phyloP scores from a whole-genome alignment of 2,797 vertebrate species.

The Sebastes cheni region DNA sequence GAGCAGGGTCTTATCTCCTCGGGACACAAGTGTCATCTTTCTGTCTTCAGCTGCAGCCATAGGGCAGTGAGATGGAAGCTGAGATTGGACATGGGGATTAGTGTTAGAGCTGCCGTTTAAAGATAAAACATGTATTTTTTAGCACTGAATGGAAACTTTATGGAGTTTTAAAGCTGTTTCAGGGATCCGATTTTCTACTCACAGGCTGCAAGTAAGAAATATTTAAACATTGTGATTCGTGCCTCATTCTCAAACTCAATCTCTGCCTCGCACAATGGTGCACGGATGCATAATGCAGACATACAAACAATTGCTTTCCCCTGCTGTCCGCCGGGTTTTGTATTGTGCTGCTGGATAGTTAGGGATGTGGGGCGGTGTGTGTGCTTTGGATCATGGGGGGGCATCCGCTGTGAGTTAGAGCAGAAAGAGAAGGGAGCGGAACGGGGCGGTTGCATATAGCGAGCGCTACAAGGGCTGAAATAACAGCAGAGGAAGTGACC shows the following conservation, averaged over 20 bases:
- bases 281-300: conserved; percentile 17
- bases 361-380: conserved; percentile 41
- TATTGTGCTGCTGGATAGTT: conserved; percentile 46
- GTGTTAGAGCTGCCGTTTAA: conserved; percentile 26
- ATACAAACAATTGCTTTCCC: conserved; percentile 47
- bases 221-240: background rate
- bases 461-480: conserved; percentile 56
- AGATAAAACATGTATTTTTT: conserved; percentile 30
- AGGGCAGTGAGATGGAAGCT: conserved; percentile 27
- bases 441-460: conserved; percentile 49
- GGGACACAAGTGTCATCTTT: conserved; percentile 44
- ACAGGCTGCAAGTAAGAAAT: background rate
- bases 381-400: conserved; percentile 20
- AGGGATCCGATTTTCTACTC: background rate
- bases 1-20: conserved; percentile 46
- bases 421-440: conserved; percentile 57
- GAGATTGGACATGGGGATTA: conserved; percentile 46
- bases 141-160: conserved; percentile 18
- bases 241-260: background rate
- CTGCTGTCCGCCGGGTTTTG: conserved; percentile 38
- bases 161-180: conserved; percentile 4
- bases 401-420: conserved; percentile 57
- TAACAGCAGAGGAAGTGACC: conserved; percentile 65
- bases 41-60: conserved; percentile 30
- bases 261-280: conserved; percentile 17